Base-by-base conservation (phyloP, 2,888 invertebrate genomes). In the Drosophila heteroneura region DNA sequence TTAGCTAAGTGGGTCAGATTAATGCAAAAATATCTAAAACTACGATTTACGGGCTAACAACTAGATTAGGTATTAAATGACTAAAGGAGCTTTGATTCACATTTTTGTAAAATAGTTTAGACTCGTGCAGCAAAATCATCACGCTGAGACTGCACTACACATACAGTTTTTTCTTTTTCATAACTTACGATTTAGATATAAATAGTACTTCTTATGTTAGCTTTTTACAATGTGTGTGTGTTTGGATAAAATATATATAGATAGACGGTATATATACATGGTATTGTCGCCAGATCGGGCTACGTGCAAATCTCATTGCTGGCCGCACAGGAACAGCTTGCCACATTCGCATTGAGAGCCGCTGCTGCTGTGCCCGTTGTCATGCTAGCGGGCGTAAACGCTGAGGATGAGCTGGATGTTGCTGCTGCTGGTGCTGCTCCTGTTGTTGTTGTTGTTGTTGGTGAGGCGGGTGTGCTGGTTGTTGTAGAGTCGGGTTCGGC, bases 271-370 rank as follows among this genome's bases (percentile, higher is more conserved):
- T 53, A 60, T 57, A 66, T 62, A 69, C 63, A 73, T 64, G 76
- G 47, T 35, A 28, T 32, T 39, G 35, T 33, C 56, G 19, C 41
- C 35, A 32, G 30, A 5, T 41, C 19, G 71, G 83, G 91, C 91
- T 92, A 92, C 91, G 92, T 92, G 81, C 92, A 92, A 79, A 91
- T 92, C 75, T 92, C 91, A 73, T 82, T 92, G 69, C 75, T 70
- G 30, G 76, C 72, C 37, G 81, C 73, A 74, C 91, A 92, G 65
- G 90, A 76, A 64, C 71, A 83, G 62, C 75, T 89, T 16, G 89
- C 58, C 44, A 86, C 84, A 69, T 88, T 91, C 39, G 89, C 82
- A 52, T 86, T 85, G 2, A 84, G 33, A 37, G 79, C 70, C 37
- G 72, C 85, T 30, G 79, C 72, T 37, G 72, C 88, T 30, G 70